These are phyloP conservation scores for Numenius phaeopus DNA, from an alignment of 2,797 vertebrate species.

Conservation along the genomic window DNA sequence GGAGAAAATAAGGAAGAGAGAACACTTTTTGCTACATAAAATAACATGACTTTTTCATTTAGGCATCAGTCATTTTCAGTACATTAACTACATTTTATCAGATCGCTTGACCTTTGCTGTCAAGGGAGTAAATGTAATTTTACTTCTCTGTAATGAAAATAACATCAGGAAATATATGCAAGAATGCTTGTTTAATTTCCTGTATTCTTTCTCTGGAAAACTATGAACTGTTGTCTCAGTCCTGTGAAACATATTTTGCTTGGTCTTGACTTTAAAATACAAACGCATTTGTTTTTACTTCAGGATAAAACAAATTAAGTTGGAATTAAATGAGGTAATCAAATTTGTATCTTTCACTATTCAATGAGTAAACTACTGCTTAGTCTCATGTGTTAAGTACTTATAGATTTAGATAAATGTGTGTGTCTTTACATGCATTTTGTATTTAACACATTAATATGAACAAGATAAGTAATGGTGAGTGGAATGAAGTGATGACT, in stretches of 20 bases:
- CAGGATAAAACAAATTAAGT: not conserved
- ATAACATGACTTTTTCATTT: slow-evolving; percentile 45
- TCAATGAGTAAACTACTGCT: not conserved
- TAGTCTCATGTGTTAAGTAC: not conserved
- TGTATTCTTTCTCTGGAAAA: slow-evolving; percentile 64
- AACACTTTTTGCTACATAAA: not conserved
- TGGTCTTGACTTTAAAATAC: slow-evolving; percentile 28
- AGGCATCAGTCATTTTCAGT: slow-evolving; percentile 34
- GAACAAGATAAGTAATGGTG: not conserved
- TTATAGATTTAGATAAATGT: not conserved
- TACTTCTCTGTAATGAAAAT: slow-evolving; percentile 71
- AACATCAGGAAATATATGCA: slow-evolving; percentile 72
- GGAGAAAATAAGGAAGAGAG: not conserved
- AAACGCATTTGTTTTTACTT: slow-evolving; percentile 22
- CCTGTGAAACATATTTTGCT: not conserved
- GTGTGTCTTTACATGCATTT: not conserved
- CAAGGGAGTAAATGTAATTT: slow-evolving; percentile 70
- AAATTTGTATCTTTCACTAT: not conserved
- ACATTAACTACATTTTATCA: slow-evolving; percentile 63
- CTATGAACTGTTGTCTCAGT: slow-evolving; percentile 63
- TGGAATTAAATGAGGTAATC: slow-evolving; percentile 1
- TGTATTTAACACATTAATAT: not conserved
- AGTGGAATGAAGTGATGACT: not conserved
- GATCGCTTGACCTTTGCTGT: slow-evolving; percentile 68
- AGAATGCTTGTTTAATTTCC: slow-evolving; percentile 75